Percentiles rank a stretch among this genome's conserved stretches.
These are phyloP conservation scores for Drosophila sordidapex DNA, from an alignment of 2,888 invertebrate species.

Conservation along the genomic window DNA sequence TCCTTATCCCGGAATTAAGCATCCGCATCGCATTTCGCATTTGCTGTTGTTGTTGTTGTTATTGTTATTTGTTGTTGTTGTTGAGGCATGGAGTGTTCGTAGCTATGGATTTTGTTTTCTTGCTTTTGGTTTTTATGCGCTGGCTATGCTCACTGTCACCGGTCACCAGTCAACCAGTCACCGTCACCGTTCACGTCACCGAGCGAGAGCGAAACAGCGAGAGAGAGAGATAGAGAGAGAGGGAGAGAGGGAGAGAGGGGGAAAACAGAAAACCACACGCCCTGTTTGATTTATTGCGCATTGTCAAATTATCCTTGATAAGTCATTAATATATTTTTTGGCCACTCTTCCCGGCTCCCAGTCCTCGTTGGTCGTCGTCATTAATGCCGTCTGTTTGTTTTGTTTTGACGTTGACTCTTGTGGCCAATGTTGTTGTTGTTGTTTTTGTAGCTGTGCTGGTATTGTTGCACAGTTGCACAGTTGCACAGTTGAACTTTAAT, in stretches of 20 bases:
- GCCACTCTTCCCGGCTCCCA: constrained; percentile 46
- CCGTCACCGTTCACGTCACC: constrained; percentile 27
- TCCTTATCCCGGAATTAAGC: constrained; percentile 64
- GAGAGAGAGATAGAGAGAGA: not conserved
- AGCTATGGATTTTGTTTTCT: constrained; percentile 29
- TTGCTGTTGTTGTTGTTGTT: constrained; percentile 22
- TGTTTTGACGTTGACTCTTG: constrained; percentile 67
- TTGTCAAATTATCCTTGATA: constrained; percentile 85
- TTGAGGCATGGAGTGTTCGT: constrained; percentile 41
- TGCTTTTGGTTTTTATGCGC: constrained; percentile 7
- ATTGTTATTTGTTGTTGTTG: constrained; percentile 10
- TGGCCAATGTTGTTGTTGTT: constrained; percentile 37
- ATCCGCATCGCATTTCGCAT: constrained; percentile 73
- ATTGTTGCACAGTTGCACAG: constrained; percentile 34
- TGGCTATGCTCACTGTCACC: constrained; percentile 37
- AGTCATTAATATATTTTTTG: constrained; percentile 84
- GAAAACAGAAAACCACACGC: constrained; percentile 59
- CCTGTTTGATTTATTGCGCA: constrained; percentile 83
- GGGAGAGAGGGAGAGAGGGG: not conserved
- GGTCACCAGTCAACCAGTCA: constrained; percentile 34
- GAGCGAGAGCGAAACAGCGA: not conserved
- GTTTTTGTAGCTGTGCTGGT: constrained; percentile 5
- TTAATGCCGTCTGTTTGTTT: constrained; percentile 59
- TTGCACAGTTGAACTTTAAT: constrained; percentile 64
- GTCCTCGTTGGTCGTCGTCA: constrained; percentile 31